Conservation (phyloP, 2,797 vertebrate species). For the Euphonia xanthogaster region DNA sequence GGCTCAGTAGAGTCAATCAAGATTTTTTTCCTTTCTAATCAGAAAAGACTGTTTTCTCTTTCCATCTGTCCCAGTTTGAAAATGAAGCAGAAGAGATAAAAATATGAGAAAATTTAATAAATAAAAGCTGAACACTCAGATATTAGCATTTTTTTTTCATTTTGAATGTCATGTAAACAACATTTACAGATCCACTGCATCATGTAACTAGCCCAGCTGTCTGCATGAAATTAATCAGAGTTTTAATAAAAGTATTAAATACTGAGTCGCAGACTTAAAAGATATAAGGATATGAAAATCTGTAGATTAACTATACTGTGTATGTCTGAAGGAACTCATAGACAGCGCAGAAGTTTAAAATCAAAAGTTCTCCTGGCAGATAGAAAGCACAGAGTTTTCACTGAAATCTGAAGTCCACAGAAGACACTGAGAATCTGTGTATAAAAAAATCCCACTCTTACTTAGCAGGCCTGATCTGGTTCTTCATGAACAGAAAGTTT, state of each 20-base stretch:
- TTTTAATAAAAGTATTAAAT: not conserved
- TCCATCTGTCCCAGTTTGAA: not conserved
- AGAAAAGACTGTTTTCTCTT: not conserved
- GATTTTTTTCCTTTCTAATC: not conserved
- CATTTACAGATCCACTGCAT: not conserved
- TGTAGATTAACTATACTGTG: not conserved
- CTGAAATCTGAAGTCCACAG: not conserved
- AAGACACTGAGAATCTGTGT: not conserved
- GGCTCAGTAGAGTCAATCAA: not conserved
- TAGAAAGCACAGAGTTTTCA: not conserved
- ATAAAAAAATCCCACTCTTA: not conserved
- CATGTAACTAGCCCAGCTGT: not conserved
- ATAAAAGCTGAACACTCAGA: not conserved
- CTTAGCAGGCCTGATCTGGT: not conserved
- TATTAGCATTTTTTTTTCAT: not conserved
- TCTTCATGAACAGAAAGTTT: not conserved
- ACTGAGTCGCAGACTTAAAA: not conserved
- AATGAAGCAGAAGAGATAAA: not conserved
- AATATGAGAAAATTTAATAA: not conserved
- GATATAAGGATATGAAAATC: not conserved
- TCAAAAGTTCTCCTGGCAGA: not conserved
- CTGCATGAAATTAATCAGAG: not conserved
- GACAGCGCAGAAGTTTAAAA: not conserved
- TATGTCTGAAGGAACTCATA: not conserved
- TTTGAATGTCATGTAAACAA: not conserved